These are phyloP conservation scores for Rhadinocentrus ornatus DNA, from an alignment of 2,797 vertebrate species.

Conservation along the genomic window DNA sequence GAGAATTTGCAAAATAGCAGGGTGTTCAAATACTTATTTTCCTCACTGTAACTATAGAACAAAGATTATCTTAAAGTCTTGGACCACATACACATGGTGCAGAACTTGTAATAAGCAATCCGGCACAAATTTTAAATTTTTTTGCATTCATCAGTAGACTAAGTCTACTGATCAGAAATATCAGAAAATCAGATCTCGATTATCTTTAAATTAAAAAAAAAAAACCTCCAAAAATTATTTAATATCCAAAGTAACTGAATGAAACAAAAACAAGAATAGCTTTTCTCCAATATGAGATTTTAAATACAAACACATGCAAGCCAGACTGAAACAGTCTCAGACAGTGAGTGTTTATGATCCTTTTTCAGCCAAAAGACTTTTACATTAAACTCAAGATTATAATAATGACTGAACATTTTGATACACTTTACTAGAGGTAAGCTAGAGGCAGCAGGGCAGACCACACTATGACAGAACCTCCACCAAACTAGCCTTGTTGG, in stretches of 20 bases:
- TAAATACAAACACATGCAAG: not conserved
- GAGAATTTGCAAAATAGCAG: no score
- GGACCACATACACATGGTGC: not conserved
- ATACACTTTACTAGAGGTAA: not conserved
- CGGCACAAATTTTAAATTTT: slow-evolving; percentile 3
- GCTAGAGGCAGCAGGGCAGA: not conserved
- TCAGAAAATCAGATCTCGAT: not conserved
- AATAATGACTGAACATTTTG: not conserved
- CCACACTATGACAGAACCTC: not conserved
- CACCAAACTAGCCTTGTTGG: not conserved
- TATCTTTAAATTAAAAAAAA: not conserved
- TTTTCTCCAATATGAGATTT: not conserved
- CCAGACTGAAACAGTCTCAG: not conserved
- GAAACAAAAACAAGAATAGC: not conserved
- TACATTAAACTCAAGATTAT: not conserved
- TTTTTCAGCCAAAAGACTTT: not conserved
- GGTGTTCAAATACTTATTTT: no score
- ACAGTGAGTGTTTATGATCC: not conserved
- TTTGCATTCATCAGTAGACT: not conserved
- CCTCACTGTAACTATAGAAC: no score
- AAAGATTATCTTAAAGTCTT: slow-evolving; percentile 19
- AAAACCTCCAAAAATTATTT: not conserved
- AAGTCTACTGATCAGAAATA: not conserved
- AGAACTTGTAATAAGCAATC: slow-evolving; percentile 16
- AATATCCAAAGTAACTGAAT: not conserved